These are phyloP conservation scores for Cherax destructor DNA, from an alignment of 1,140 invertebrate genomes.

Conservation along the genomic window DNA sequence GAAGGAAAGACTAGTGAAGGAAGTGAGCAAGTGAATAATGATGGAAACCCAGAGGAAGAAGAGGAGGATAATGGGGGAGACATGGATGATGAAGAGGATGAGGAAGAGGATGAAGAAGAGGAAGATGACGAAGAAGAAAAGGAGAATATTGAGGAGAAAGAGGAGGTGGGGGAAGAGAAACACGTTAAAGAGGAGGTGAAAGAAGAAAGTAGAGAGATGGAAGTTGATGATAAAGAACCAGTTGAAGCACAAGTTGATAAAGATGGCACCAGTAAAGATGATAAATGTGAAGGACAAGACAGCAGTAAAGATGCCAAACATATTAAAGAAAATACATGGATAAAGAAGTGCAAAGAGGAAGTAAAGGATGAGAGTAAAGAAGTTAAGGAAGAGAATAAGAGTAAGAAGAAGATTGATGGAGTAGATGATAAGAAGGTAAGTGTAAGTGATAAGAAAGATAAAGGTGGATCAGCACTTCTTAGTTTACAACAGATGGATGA, in stretches of 20 bases:
- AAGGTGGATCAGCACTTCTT: constrained; percentile 54
- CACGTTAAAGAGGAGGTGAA: constrained; percentile 21
- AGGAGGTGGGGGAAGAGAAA: neutral
- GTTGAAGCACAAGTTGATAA: neutral
- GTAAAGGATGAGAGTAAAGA: constrained; percentile 18
- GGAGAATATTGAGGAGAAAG: neutral
- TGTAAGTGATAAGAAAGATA: constrained; percentile 14
- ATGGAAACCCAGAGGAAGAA: neutral
- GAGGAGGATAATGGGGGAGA: neutral
- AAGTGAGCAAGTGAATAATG: constrained; percentile 5
- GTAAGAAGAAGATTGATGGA: constrained; percentile 75
- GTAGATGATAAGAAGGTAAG: constrained; percentile 79
- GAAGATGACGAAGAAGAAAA: constrained; percentile 27
- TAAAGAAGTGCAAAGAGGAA: constrained; percentile 33
- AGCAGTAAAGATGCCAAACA: constrained; percentile 24
- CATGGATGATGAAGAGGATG: constrained; percentile 7
- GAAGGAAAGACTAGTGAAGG: constrained; percentile 1
- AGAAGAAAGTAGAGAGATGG: neutral
- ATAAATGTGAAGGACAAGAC: neutral
- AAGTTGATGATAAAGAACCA: constrained; percentile 16
- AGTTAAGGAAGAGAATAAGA: constrained; percentile 72
- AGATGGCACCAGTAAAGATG: constrained; percentile 36
- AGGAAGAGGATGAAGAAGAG: neutral
- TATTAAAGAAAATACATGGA: neutral
- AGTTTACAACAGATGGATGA: constrained; percentile 73